Conservation (phyloP, 2,888 invertebrate species). For the Amphipoea lucens region DNA sequence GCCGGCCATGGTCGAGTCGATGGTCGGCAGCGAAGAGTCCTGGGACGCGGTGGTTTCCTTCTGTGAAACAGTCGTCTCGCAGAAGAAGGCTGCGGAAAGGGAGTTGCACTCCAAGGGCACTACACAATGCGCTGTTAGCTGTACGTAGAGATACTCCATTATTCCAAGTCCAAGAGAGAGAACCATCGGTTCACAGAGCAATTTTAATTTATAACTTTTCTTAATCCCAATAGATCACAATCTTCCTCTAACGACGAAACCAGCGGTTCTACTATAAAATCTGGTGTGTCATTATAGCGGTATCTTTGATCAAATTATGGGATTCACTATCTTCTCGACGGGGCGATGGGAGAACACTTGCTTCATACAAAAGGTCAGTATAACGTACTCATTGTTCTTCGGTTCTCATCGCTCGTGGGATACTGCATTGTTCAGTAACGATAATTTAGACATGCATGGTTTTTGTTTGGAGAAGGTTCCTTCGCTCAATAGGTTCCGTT, state of each 20-base stretch:
- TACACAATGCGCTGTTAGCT: neutral
- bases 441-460: constrained; percentile 17
- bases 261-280: constrained; percentile 42
- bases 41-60: no score
- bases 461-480: constrained; percentile 36
- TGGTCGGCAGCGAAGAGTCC: no score
- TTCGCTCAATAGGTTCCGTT: constrained; percentile 27
- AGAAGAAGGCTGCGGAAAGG: no score
- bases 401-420: constrained; percentile 61
- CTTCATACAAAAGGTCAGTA: constrained; percentile 58
- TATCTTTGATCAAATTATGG: constrained; percentile 59
- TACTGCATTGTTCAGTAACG: constrained; percentile 44
- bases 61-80: no score
- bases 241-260: constrained; percentile 13
- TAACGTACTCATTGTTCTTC: constrained; percentile 53
- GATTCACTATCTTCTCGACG: constrained; percentile 30
- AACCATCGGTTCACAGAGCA: neutral
- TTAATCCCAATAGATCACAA: constrained; percentile 19
- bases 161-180: constrained; percentile 2
- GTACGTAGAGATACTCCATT: neutral
- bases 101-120: no score
- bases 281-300: constrained; percentile 44
- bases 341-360: constrained; percentile 55
- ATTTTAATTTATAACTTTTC: neutral
- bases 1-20: no score